Evolutionary conservation across 2,797 vertebrate species (phyloP).

Genomic region (Arnoldichthys spilopterus): DNA sequence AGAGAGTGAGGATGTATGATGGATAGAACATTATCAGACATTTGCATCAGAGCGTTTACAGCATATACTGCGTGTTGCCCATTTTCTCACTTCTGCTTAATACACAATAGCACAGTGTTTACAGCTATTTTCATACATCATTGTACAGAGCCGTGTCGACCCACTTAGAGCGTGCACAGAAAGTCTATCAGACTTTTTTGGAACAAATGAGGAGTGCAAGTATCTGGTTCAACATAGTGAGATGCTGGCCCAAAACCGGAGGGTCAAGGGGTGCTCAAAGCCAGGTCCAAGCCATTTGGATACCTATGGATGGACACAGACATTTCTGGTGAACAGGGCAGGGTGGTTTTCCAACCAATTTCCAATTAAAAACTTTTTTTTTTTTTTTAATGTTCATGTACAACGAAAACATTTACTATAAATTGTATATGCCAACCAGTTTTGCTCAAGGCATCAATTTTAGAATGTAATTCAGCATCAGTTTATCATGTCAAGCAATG

Average conservation of each 20-base stretch:
- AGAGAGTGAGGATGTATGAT: conserved; percentile 47
- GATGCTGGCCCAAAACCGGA: too few species aligned
- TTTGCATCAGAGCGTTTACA: conserved; percentile 54
- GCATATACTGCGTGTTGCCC: conserved; percentile 55
- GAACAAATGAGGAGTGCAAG: neutral
- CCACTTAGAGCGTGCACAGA: conserved; percentile 22
- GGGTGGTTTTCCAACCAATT: too few species aligned
- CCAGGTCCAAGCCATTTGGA: too few species aligned
- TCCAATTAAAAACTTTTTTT: too few species aligned
- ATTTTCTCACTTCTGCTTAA: conserved; percentile 51
- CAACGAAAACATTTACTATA: too few species aligned
- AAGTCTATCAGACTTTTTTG: conserved; percentile 26
- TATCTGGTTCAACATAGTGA: neutral
- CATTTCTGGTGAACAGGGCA: too few species aligned
- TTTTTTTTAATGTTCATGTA: too few species aligned
- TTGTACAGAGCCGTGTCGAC: conserved; percentile 23
- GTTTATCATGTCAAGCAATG: too few species aligned
- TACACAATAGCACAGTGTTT: conserved; percentile 52
- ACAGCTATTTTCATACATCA: conserved; percentile 45
- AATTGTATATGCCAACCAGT: too few species aligned
- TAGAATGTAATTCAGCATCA: too few species aligned
- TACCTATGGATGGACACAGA: too few species aligned
- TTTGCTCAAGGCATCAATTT: too few species aligned
- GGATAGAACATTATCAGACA: conserved; percentile 53
- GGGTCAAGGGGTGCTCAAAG: neutral